Percentiles rank a stretch among this genome's conserved stretches.
Conservation (phyloP, 2,888 invertebrate genomes). For the Hofmannophila pseudospretella region DNA sequence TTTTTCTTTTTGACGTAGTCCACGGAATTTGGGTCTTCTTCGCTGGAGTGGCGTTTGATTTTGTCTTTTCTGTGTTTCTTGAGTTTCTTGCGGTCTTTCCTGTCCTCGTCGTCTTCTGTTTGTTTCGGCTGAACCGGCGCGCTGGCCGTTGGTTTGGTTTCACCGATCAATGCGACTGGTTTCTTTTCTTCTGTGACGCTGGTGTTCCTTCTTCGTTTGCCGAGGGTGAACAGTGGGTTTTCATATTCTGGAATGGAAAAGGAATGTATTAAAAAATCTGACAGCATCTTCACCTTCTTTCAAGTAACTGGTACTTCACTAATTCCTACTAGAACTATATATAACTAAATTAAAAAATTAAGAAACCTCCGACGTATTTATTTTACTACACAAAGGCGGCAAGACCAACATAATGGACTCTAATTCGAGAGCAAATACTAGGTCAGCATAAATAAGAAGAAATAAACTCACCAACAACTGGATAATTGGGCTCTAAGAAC, state of each 20-base stretch:
- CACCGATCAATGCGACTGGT: conserved; percentile 25
- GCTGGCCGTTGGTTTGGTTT: conserved; percentile 3
- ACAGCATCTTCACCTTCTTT: neutral
- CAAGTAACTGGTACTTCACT: neutral
- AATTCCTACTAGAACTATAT: no score
- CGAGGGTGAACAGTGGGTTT: conserved; percentile 86
- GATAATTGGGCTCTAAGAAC: conserved; percentile 92
- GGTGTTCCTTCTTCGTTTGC: conserved; percentile 85
- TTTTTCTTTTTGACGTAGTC: conserved; percentile 81
- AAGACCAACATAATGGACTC: no score
- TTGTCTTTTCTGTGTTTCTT: conserved; percentile 85
- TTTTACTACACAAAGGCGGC: no score
- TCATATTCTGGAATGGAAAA: conserved; percentile 82
- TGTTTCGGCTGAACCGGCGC: conserved; percentile 22
- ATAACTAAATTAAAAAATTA: no score
- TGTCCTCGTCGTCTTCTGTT: conserved; percentile 57
- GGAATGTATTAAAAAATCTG: neutral
- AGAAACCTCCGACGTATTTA: no score
- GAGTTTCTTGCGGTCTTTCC: conserved; percentile 80
- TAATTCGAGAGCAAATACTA: no score
- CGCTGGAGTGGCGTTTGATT: conserved; percentile 62
- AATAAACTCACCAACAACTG: conserved; percentile 86
- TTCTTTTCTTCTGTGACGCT: conserved; percentile 80
- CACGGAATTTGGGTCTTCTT: conserved; percentile 54
- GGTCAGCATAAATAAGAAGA: neutral